A percentile compares a stretch with the other conserved stretches of the same genome.
phyloP scores from a whole-genome alignment of 2,797 vertebrate species.

The Telmatherina bonti region DNA sequence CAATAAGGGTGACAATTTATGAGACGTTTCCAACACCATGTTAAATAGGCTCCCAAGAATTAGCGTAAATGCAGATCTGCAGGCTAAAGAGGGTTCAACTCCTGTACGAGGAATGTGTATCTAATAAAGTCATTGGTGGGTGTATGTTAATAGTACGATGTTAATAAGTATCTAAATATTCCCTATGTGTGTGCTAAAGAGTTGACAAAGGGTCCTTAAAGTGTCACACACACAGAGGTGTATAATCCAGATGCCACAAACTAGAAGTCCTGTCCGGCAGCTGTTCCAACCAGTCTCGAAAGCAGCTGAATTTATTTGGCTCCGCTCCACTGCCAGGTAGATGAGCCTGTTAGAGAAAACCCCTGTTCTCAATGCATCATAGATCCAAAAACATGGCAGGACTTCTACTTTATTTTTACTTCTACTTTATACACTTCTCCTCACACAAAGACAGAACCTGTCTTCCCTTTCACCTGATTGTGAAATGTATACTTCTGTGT shows the following conservation, averaged over 20 bases:
- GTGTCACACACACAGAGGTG: background rate
- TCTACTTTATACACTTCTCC: no score
- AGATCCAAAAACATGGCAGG: no score
- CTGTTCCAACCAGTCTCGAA: no score
- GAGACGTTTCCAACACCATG: background rate
- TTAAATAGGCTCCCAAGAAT: background rate
- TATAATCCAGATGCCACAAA: background rate
- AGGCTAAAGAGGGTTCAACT: background rate
- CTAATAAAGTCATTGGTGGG: background rate
- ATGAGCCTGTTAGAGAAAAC: no score
- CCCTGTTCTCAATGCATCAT: no score
- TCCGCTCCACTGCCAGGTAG: no score
- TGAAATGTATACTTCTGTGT: background rate
- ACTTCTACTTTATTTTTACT: no score
- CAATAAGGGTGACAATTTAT: no score
- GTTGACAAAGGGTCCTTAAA: background rate
- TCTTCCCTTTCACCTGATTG: no score
- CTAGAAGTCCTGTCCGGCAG: no score
- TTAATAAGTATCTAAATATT: background rate
- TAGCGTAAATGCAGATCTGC: background rate
- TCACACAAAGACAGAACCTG: no score
- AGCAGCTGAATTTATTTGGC: no score
- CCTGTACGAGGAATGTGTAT: background rate
- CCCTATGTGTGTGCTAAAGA: background rate
- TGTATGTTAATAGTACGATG: background rate